Conservation (phyloP, 2,888 invertebrate genomes). For the Latrodectus hesperus region DNA sequence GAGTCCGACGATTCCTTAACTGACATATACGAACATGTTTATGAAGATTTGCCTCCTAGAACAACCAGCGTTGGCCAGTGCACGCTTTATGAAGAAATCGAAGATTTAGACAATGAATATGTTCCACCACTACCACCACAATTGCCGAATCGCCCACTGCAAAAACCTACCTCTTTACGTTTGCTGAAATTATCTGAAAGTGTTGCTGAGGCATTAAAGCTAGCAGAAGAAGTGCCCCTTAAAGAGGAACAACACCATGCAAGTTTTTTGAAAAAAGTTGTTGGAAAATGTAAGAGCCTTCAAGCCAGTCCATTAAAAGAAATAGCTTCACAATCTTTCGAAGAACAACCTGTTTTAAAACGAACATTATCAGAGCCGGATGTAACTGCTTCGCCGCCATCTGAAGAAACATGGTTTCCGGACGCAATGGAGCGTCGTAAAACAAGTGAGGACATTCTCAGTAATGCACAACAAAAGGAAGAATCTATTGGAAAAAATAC, state of each 20-base stretch:
- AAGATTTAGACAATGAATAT: constrained; percentile 18
- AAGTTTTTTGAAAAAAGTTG: neutral
- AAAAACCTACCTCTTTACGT: constrained; percentile 6
- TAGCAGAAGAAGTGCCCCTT: neutral
- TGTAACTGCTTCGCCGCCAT: neutral
- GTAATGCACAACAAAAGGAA: no score
- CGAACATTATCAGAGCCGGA: constrained; percentile 17
- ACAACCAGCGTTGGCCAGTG: neutral
- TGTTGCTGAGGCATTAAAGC: constrained; percentile 29
- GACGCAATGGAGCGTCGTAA: no score
- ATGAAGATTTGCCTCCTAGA: constrained; percentile 27
- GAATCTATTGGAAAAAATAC: no score
- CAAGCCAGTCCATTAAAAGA: neutral
- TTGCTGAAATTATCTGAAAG: constrained; percentile 38
- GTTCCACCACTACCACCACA: neutral
- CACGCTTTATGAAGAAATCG: constrained; percentile 49
- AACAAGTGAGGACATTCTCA: no score
- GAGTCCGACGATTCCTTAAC: constrained; percentile 24
- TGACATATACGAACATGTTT: constrained; percentile 29
- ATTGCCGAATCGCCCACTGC: constrained; percentile 2
- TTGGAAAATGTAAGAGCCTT: constrained; percentile 7
- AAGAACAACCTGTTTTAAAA: neutral
- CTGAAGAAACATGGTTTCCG: no score
- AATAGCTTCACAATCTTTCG: neutral
- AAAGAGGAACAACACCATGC: neutral